Percentiles rank a stretch among this genome's conserved stretches.
Evolutionary conservation across 2,113 vertebrate species (phyloP).

Genomic region (Notechis scutatus): DNA sequence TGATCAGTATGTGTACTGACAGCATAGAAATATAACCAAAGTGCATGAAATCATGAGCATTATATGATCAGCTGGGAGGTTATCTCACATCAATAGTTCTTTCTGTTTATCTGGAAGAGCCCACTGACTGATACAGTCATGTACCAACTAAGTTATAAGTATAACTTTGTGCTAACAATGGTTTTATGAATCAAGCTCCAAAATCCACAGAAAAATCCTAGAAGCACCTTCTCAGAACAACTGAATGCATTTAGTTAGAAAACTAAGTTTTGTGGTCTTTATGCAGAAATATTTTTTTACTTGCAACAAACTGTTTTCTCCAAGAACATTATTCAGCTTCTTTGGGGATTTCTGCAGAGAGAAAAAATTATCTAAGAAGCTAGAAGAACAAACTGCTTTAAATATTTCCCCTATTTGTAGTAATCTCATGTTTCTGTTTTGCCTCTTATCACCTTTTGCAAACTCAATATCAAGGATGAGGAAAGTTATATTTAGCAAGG

Average conservation of each 20-base stretch:
- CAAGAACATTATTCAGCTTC: conserved; percentile 5
- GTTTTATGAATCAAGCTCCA: background rate
- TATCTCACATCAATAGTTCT: background rate
- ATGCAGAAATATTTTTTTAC: background rate
- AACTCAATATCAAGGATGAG: background rate
- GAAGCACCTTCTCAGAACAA: background rate
- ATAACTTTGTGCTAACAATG: background rate
- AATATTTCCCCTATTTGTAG: background rate
- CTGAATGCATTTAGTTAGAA: conserved; percentile 4
- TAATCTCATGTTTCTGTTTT: background rate
- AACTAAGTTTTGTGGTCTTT: background rate
- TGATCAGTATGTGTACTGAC: background rate
- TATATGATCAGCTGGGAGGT: background rate
- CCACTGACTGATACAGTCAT: background rate
- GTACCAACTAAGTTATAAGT: background rate
- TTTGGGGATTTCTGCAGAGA: background rate
- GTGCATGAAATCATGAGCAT: background rate
- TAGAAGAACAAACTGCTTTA: background rate
- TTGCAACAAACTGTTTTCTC: background rate
- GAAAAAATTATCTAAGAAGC: background rate
- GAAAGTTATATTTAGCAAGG: background rate
- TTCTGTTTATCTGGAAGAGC: background rate
- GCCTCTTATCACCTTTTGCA: background rate
- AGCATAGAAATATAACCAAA: background rate
- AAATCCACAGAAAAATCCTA: background rate